These are phyloP conservation scores for Laothoe populi DNA, from an alignment of 2,888 invertebrate species.

Conservation along the genomic window DNA sequence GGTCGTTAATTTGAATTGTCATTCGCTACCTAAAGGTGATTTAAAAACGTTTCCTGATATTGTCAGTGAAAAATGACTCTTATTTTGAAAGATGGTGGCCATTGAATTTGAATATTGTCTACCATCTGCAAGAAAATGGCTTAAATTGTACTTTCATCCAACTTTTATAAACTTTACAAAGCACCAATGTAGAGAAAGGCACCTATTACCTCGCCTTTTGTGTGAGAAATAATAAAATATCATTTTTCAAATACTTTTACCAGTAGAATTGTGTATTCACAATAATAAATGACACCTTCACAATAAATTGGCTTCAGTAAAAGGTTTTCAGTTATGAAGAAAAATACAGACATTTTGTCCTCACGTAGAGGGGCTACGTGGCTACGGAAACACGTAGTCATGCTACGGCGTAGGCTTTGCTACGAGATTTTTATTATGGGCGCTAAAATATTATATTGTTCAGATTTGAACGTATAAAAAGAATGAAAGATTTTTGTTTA, in stretches of 20 bases:
- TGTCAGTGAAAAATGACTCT: background rate
- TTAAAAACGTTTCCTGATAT: background rate
- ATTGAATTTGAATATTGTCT: background rate
- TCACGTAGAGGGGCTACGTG: constrained; percentile 24
- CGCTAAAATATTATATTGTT: constrained; percentile 21
- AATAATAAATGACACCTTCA: constrained; percentile 25
- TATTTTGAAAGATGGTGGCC: background rate
- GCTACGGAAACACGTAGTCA: constrained; percentile 27
- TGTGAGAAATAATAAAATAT: constrained; percentile 21
- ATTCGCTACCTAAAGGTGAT: background rate
- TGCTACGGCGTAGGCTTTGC: constrained; percentile 17
- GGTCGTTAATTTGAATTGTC: background rate
- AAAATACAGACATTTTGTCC: constrained; percentile 26
- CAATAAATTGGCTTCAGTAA: constrained; percentile 28
- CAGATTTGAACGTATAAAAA: background rate
- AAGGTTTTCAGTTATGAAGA: constrained; percentile 28
- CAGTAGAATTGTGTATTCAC: constrained; percentile 19
- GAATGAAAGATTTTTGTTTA: constrained; percentile 12
- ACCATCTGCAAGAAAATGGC: constrained; percentile 10
- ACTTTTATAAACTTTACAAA: constrained; percentile 18
- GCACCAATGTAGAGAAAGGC: constrained; percentile 4
- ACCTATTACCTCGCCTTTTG: constrained; percentile 18
- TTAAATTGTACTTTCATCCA: constrained; percentile 5
- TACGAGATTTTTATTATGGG: constrained; percentile 23
- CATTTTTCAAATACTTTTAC: constrained; percentile 21